Evolutionary conservation across 30 jellyfish, hydroid and myxozoan species (phyloP), one percentile per base, ranked within the genome.

Genomic region (Aurelia aurita): DNA sequence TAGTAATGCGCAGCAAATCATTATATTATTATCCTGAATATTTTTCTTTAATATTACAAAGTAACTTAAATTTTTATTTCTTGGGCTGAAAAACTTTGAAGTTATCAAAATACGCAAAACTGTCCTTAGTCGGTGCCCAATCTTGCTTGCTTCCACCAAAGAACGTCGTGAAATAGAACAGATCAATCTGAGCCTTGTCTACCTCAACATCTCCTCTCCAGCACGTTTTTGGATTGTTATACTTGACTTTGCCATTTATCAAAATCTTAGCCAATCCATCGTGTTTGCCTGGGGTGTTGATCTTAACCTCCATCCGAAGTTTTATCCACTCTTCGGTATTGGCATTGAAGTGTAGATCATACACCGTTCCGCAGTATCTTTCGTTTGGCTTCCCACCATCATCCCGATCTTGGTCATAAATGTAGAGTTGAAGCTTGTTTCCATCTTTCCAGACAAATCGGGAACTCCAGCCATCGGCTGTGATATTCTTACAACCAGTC

Each of bases 381-480:
- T 69, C 66, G 53, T 25, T 25, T n/a, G 80, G 80, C 19, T 69
- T 69, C 18, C 80, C 80, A 32, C 80, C 80, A 34, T 69, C 80
- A 15, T 69, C 61, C 21, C 80, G 11, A 25, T 69, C 80, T 35
- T 69, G 80, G n/a, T 69, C 80, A 19, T 69, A 69, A 35, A 69
- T 34, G 58, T 69, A 69, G 66, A 69, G 80, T 13, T 27, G 29
- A 21, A 69, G 80, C 9, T 69, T 69, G 80, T 69, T 69, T 12
- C 80, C 80, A 15, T 20, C 23, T 8, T 27, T 13, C 80, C 80
- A 69, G 21, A 27, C 19, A 39, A 69, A 69, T 18, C 80, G 59
- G 23, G 80, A 69, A 21, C 80, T 69, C 80, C 80, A 69, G 9
- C 80, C 80, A 39, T 69, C 80, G 10, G 31, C 61, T 69, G 80